Base-by-base conservation (phyloP, 2,888 invertebrate genomes). In the Apamea sordens region DNA sequence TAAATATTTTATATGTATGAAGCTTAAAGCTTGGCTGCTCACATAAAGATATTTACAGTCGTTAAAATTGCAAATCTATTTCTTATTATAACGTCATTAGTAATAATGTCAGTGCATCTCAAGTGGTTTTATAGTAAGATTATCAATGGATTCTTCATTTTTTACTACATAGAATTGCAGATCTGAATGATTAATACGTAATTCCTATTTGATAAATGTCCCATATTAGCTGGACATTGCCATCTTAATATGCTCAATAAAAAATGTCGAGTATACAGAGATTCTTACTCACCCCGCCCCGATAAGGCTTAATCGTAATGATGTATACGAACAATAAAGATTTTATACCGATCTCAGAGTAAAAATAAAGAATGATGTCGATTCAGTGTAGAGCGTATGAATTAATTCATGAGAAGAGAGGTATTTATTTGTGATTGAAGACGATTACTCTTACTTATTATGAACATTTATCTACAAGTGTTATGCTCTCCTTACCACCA, bases 301-400 rank as follows among this genome's bases (percentile, higher is more conserved):
- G 89, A 87, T 88, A 87, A 86, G 80, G 81, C 71, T 88, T 88
- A 88, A 87, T 86, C 82, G 78, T 76, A 80, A 80, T 88, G 85
- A 88, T 84, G 75, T 86, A 87, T 87, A 84, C 21, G 74, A 76
- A 79, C 71, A 84, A 88, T 88, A 88, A 88, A 86, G 73, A 86
- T 84, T 84, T 81, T 84, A 87, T 81, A 78, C 80, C 73, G 80
- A 88, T 78, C 84, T 79, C 69, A 44, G 65, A 73, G 69, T 73
- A 64, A 79, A 88, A 86, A 78, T 87, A 80, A 85, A 80, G 50
- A 75, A 80, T 77, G 76, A 68, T 72, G 82, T 78, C 76, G 76
- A 83, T 83, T 87, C 69, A 80, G 36, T 77, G 69, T 59, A 80
- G 32, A 83, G 53, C 67, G 73, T 56, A 70, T 75, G 15, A 86